These are phyloP conservation scores for Dendrolimus pini DNA, from an alignment of 2,888 invertebrate species.

Conservation along the genomic window DNA sequence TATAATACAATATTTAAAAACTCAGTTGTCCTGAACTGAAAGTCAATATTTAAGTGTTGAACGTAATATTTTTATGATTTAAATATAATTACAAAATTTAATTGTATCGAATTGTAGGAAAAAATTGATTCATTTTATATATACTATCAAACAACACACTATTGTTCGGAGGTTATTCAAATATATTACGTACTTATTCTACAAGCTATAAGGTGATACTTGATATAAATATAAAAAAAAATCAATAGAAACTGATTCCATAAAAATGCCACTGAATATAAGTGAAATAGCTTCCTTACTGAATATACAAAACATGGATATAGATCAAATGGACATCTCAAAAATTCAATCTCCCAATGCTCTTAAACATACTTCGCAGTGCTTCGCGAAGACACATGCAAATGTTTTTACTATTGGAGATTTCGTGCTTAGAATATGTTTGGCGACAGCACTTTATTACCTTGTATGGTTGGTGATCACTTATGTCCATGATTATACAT, in stretches of 20 bases:
- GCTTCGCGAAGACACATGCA: background rate
- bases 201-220: background rate
- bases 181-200: background rate
- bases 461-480: slow-evolving; percentile 23
- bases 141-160: background rate
- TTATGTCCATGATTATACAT: slow-evolving; percentile 16
- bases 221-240: background rate
- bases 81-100: background rate
- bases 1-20: background rate
- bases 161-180: background rate
- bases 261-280: background rate
- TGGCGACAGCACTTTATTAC: slow-evolving; percentile 35
- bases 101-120: too few species aligned
- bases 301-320: background rate
- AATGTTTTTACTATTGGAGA: slow-evolving; percentile 17
- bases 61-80: background rate
- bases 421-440: slow-evolving; percentile 29
- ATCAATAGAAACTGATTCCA: background rate
- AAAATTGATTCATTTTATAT: background rate
- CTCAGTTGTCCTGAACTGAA: background rate
- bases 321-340: background rate
- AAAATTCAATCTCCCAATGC: background rate
- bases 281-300: background rate
- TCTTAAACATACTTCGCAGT: background rate
- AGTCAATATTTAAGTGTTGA: background rate